Base-by-base conservation (phyloP, 2,113 vertebrate species). In the Opisthocomus hoazin region DNA sequence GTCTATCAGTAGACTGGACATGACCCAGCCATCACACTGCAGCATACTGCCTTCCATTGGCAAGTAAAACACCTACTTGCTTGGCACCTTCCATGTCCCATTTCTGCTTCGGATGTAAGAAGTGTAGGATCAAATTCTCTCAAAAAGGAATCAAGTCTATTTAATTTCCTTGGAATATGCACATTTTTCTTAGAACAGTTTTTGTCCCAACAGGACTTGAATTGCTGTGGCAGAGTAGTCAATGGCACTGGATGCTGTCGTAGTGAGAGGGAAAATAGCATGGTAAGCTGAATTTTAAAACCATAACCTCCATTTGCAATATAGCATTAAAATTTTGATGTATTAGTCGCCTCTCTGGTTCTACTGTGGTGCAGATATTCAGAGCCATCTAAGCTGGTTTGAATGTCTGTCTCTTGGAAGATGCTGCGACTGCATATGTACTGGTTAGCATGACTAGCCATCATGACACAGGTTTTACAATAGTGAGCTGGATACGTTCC, bases 201-300 rank as follows among this genome's bases (percentile, higher is more conserved):
- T 82, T 82, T 94, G 7, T 96, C 68, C 64, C n/a, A 64, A 39
- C 75, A 98, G 98, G 96, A 97, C 36, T 37, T 74, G 5, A 97
- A 97, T 5, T 99, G 98, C 95, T 99, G 99, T 77, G 98, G 98
- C 12, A 97, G 97, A 48, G 90, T 79, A 32, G 97, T 84, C 39
- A 94, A 93, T 77, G 97, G 90, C 20, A 97, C 96, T 13, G 98
- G 97, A 79, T 99, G 99, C 96, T 99, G 99, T 93, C 94, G 93
- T 97, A 92, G 94, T 74, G 97, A 95, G 75, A 96, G 58, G 45
- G 84, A 79, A 93, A 97, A 95, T 17, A 64, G 50, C 27, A 20
- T 2, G 45, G 98, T 98, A 92, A 97, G 94, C 34, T 78, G 17
- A 29, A 12, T 78, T 56, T 69, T 61, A 60, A 66, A 75, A 76